phyloP scores from a whole-genome alignment of 2,113 vertebrate species.

The Tupaia chinensis region DNA sequence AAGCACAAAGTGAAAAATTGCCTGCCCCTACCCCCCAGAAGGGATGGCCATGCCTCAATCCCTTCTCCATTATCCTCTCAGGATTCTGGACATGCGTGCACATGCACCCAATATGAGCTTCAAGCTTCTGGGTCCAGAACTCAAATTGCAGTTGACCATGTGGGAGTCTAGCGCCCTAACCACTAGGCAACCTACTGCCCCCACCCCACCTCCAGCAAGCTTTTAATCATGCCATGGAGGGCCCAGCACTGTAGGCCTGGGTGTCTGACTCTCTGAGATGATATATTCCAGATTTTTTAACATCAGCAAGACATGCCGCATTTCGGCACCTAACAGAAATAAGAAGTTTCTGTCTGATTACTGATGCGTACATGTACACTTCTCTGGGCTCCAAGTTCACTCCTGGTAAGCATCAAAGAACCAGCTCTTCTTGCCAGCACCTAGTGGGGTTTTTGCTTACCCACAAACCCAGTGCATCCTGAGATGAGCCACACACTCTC shows the following conservation, averaged over 20 bases:
- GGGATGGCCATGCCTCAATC: no score
- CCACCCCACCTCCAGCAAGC: background rate
- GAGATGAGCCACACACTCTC: slow-evolving; percentile 25
- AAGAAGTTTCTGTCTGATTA: slow-evolving; percentile 62
- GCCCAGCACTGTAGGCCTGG: no score
- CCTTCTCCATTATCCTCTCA: no score
- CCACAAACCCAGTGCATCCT: background rate
- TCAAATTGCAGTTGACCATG: no score
- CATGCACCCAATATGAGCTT: no score
- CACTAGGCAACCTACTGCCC: no score
- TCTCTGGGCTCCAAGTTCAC: slow-evolving; percentile 50
- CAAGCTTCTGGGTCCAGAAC: no score
- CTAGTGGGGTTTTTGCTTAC: background rate
- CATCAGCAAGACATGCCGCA: background rate
- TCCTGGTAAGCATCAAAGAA: slow-evolving; percentile 75
- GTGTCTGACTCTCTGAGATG: background rate
- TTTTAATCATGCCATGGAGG: background rate
- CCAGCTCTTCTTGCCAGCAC: slow-evolving; percentile 59
- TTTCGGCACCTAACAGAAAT: background rate
- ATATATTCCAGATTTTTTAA: background rate
- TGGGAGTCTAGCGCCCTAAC: no score
- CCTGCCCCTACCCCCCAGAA: no score
- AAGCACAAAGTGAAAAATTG: no score
- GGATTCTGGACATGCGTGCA: no score
- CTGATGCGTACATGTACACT: slow-evolving; percentile 56